phyloP scores from a whole-genome alignment of 2,888 invertebrate species.

The Morpho achilles region DNA sequence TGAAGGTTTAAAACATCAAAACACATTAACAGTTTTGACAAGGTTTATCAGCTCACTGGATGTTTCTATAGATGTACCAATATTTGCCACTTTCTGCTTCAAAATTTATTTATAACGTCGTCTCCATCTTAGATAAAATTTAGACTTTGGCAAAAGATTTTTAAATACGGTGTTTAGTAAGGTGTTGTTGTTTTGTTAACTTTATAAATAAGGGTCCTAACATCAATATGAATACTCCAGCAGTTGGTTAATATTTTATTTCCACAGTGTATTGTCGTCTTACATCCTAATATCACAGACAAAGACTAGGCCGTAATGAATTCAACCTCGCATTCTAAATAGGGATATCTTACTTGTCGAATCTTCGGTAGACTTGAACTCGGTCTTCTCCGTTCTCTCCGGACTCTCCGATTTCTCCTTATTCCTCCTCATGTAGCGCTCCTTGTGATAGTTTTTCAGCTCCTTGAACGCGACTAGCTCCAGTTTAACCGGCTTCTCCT shows the following conservation, averaged over 20 bases:
- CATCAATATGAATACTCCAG: conserved; percentile 68
- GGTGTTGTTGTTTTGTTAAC: background rate
- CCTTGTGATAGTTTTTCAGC: conserved; percentile 77
- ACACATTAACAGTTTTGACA: background rate
- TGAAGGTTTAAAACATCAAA: too few species aligned
- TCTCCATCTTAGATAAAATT: too few species aligned
- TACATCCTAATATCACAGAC: conserved; percentile 60
- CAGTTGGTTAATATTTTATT: conserved; percentile 71
- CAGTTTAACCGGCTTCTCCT: conserved; percentile 33
- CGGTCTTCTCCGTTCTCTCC: conserved; percentile 42
- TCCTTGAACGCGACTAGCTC: conserved; percentile 74
- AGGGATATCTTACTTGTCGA: conserved; percentile 73
- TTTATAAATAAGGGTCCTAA: conserved; percentile 42
- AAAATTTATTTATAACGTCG: too few species aligned
- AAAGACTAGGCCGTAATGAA: conserved; percentile 13
- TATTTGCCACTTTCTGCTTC: background rate
- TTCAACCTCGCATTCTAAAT: conserved; percentile 44
- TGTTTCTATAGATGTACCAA: background rate
- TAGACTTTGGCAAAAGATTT: too few species aligned
- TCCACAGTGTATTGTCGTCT: conserved; percentile 49
- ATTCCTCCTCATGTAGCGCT: conserved; percentile 83
- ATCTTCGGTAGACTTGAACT: conserved; percentile 27
- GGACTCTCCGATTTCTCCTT: conserved; percentile 80
- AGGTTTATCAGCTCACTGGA: conserved; percentile 30
- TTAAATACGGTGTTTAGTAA: background rate